phyloP scores from a whole-genome alignment of 2,113 vertebrate genomes.

The Butastur rufipennis region DNA sequence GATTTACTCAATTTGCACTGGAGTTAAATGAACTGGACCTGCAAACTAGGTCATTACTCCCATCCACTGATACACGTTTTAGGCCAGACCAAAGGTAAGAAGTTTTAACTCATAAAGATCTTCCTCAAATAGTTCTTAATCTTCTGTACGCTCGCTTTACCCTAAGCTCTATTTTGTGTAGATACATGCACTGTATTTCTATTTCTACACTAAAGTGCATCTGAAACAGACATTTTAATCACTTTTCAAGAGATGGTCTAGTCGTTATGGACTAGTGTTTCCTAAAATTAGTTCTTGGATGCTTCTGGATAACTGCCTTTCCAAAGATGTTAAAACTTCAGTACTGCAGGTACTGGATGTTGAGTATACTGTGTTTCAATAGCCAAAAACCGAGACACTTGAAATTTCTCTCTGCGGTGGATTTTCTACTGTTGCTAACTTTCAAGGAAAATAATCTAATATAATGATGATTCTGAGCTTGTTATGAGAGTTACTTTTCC shows the following conservation, averaged over 20 bases:
- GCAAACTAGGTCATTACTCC: slow-evolving; percentile 78
- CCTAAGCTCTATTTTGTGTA: neutral
- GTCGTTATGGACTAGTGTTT: neutral
- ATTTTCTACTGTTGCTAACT: neutral
- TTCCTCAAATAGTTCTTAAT: neutral
- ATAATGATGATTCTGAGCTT: neutral
- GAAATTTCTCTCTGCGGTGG: neutral
- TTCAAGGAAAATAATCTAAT: neutral
- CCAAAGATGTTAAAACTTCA: neutral
- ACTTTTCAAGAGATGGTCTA: neutral
- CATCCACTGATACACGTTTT: slow-evolving; percentile 90
- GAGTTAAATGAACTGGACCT: slow-evolving; percentile 91
- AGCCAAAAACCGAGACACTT: neutral
- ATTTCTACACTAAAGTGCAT: neutral
- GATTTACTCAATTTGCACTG: slow-evolving; percentile 94
- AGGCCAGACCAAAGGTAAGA: slow-evolving; percentile 93
- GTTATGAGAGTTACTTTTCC: neutral
- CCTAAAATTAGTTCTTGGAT: neutral
- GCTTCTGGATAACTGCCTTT: neutral
- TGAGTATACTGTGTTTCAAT: neutral
- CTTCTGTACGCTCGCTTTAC: neutral
- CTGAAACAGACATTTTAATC: neutral
- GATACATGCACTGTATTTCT: neutral
- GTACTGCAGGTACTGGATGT: neutral
- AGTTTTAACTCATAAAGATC: neutral